phyloP scores from a whole-genome alignment of 2,888 invertebrate species.

The Aspidapion aeneum region DNA sequence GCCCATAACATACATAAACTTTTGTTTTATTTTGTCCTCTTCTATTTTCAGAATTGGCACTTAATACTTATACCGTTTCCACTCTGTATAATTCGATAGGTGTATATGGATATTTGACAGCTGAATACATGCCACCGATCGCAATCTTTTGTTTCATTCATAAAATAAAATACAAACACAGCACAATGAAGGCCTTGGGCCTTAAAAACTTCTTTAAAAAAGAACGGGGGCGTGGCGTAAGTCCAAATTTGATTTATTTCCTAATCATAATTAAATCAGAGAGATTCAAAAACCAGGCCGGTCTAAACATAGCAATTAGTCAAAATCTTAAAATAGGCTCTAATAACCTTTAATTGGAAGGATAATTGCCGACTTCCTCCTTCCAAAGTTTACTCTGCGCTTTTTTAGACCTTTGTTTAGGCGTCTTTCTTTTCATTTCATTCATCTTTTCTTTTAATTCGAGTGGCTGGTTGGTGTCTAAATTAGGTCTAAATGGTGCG shows the following conservation, averaged over 20 bases:
- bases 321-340: neutral
- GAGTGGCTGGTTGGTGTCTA: neutral
- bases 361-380: neutral
- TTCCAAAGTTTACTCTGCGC: neutral
- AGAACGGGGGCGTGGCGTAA: neutral
- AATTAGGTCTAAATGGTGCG: neutral
- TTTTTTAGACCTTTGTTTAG: neutral
- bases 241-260: neutral
- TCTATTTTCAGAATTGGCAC: too few species aligned
- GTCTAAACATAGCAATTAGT: neutral
- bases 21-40: too few species aligned
- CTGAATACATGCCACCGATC: too few species aligned
- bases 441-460: neutral
- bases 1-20: too few species aligned
- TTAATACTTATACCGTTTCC: too few species aligned
- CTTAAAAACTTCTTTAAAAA: neutral
- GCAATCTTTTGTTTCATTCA: neutral
- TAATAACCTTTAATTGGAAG: neutral
- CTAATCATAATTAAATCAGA: neutral
- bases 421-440: neutral
- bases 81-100: too few species aligned
- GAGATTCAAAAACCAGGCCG: too few species aligned
- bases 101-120: too few species aligned
- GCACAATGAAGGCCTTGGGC: neutral
- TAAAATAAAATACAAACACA: neutral